These are phyloP conservation scores for Ditula angustiorana DNA, from an alignment of 2,888 invertebrate species.

Conservation along the genomic window DNA sequence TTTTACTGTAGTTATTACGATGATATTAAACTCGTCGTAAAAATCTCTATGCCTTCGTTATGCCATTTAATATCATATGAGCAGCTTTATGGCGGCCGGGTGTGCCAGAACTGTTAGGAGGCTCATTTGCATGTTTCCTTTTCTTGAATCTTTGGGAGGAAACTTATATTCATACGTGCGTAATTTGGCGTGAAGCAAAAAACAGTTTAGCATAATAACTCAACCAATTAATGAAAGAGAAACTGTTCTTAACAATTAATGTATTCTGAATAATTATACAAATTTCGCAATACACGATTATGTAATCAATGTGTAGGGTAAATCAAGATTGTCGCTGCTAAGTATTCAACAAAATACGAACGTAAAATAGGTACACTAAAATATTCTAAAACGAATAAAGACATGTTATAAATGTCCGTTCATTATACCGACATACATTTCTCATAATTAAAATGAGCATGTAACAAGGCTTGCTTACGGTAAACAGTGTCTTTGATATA, in stretches of 20 bases:
- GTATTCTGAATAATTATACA: slow-evolving; percentile 32
- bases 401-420: not conserved
- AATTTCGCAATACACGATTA: slow-evolving; percentile 26
- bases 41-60: not conserved
- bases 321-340: slow-evolving; percentile 9
- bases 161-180: slow-evolving; percentile 19
- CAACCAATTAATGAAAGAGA: slow-evolving; percentile 26
- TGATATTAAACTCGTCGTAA: slow-evolving; percentile 5
- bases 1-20: not conserved
- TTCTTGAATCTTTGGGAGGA: slow-evolving; percentile 24
- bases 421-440: not conserved
- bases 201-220: slow-evolving; percentile 23
- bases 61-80: not conserved
- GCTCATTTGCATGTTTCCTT: slow-evolving; percentile 22
- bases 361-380: not conserved
- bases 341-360: not conserved
- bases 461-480: slow-evolving; percentile 27
- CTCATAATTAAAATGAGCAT: slow-evolving; percentile 23
- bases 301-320: not conserved
- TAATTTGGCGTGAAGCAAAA: slow-evolving; percentile 34
- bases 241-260: slow-evolving; percentile 31
- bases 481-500: slow-evolving; percentile 14
- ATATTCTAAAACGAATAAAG: slow-evolving; percentile 1
- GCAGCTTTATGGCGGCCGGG: not conserved
- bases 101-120: too few species aligned